Conservation (phyloP, 1,140 invertebrate genomes). For the Ridgeia piscesae region DNA sequence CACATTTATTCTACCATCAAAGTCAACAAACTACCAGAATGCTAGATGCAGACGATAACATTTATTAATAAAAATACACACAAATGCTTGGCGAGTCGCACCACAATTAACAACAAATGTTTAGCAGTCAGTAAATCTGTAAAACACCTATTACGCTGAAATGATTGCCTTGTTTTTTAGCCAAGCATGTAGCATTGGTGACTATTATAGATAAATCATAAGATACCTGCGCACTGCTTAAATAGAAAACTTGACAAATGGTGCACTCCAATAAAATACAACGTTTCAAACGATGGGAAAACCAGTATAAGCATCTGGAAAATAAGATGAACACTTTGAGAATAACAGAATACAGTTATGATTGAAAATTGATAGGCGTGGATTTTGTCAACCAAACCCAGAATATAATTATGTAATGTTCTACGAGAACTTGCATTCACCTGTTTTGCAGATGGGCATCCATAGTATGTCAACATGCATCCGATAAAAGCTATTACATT, state of each 20-base stretch:
- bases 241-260: neutral
- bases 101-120: neutral
- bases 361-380: neutral
- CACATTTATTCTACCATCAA: neutral
- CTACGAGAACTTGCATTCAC: neutral
- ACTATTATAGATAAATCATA: neutral
- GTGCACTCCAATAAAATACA: neutral
- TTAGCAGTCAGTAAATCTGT: neutral
- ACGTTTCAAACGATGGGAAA: neutral
- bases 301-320: neutral
- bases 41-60: neutral
- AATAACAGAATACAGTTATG: neutral
- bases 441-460: neutral
- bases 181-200: neutral
- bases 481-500: neutral
- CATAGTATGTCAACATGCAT: neutral
- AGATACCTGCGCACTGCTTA: neutral
- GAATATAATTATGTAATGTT: neutral
- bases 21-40: neutral
- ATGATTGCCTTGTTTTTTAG: neutral
- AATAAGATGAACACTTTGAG: neutral
- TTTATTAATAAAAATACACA: constrained; percentile 7
- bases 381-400: neutral
- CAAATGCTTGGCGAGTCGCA: neutral
- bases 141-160: neutral